Base-by-base conservation (phyloP, 2,113 vertebrate genomes). In the Pedetes capensis region DNA sequence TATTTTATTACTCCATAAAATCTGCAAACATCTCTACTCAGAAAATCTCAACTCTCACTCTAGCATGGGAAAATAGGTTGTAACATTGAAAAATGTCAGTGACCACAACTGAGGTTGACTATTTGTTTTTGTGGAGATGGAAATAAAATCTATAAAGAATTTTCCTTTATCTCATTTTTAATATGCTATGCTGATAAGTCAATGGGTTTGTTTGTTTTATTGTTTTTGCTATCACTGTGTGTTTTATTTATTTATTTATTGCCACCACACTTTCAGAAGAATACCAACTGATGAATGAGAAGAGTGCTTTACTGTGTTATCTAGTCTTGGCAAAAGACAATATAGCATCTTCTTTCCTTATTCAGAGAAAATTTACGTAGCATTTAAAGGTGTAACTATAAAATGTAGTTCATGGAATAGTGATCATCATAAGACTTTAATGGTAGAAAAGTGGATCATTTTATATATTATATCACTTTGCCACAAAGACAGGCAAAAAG, bases 1-100 rank as follows among this genome's bases (percentile, higher is more conserved):
- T 96, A 96, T 95, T 97, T 97, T 89, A 96, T 82, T 86, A 79
- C 63, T 91, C 66, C 37, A 81, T 94, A 92, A 97, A 95, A 69
- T 94, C 66, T 95, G 72, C 75, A 79, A 96, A 90, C 49, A 87
- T 90, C 55, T 95, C 81, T 75, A 29, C 81, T 90, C 22, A 94
- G 78, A 95, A 95, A 92, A 82, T 64, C n/a, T 6, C 16, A 66
- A 53, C 20, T 44, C 8, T 47, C 22, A 93, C 22, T 85, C n/a
- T 64, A 44, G 25, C 34, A 29, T 53, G 11, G 12, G 44, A 90
- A 89, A 96, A 95, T 69, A 74, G 61, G 61, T 39, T 53, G 12
- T 47, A 84, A 90, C 76, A 85, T 0, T 92, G 55, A 95, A 95
- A 97, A 96, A 91, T 79, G 53, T 86, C 92, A 86, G 37, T 64